Percentiles rank a stretch among this genome's conserved stretches.
Conservation (phyloP, 2,797 vertebrate species). For the Euphonia xanthogaster region DNA sequence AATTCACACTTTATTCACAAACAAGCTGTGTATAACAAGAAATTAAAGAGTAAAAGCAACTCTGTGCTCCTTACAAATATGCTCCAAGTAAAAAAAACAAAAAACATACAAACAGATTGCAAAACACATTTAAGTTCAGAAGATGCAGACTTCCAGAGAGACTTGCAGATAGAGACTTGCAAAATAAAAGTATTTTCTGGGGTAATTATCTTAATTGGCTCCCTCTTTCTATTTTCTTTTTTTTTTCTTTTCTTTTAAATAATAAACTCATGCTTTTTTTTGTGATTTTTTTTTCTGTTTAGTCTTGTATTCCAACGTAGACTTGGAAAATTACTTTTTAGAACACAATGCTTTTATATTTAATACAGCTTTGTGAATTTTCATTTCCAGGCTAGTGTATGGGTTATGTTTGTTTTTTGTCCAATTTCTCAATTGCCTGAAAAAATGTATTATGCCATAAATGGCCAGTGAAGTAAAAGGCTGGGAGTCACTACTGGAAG, state of each 20-base stretch:
- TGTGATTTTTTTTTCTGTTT: not conserved
- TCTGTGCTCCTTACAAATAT: not conserved
- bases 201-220: conserved; percentile 49
- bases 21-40: conserved; percentile 4
- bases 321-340: not conserved
- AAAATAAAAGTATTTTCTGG: conserved; percentile 29
- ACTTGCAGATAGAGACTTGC: not conserved
- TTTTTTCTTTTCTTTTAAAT: not conserved
- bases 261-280: not conserved
- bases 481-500: not conserved
- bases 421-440: not conserved
- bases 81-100: not conserved
- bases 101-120: conserved; percentile 51
- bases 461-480: not conserved
- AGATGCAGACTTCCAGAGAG: conserved; percentile 17
- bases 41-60: not conserved
- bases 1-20: not conserved
- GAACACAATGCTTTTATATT: not conserved
- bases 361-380: not conserved
- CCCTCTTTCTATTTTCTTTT: not conserved
- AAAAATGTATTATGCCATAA: not conserved
- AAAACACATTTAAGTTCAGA: conserved; percentile 55
- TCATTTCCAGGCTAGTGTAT: not conserved
- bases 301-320: not conserved
- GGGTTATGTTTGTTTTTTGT: not conserved